Evolutionary conservation across 2,797 vertebrate species (phyloP).

Genomic region (Chloroceryle inda): DNA sequence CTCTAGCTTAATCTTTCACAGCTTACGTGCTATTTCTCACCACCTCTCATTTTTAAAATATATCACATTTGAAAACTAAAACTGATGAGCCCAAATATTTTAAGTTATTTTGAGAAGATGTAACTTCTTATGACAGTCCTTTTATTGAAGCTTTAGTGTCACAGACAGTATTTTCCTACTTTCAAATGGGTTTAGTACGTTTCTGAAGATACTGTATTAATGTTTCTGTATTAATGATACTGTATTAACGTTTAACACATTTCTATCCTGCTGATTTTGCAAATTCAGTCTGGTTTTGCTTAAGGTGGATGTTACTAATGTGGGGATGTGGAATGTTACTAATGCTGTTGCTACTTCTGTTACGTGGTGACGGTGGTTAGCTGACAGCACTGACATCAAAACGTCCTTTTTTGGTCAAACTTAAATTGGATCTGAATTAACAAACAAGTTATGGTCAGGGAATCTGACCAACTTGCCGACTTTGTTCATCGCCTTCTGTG

Average conservation of each 20-base stretch:
- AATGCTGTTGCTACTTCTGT: not conserved
- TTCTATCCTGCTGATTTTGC: not conserved
- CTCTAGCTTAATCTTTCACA: not conserved
- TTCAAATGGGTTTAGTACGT: not conserved
- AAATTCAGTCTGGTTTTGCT: not conserved
- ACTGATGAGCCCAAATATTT: not conserved
- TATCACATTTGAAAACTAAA: not conserved
- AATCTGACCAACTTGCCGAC: not conserved
- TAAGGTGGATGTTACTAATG: too few relatives aligned
- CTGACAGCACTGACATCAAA: not conserved
- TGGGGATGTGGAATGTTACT: not conserved
- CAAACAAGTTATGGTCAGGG: not conserved
- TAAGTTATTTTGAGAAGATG: not conserved
- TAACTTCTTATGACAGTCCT: not conserved
- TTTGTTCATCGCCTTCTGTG: not conserved
- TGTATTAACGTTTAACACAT: not conserved
- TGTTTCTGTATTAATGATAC: too few relatives aligned
- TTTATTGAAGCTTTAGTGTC: not conserved
- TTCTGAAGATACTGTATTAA: not conserved
- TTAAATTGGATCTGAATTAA: not conserved
- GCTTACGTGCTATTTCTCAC: not conserved
- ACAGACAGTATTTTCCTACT: not conserved
- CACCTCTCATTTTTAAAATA: not conserved
- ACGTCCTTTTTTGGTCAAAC: not conserved
- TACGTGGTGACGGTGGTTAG: not conserved